These are phyloP conservation scores for Phenacoccus solenopsis DNA, from an alignment of 1,140 invertebrate genomes.

Conservation along the genomic window DNA sequence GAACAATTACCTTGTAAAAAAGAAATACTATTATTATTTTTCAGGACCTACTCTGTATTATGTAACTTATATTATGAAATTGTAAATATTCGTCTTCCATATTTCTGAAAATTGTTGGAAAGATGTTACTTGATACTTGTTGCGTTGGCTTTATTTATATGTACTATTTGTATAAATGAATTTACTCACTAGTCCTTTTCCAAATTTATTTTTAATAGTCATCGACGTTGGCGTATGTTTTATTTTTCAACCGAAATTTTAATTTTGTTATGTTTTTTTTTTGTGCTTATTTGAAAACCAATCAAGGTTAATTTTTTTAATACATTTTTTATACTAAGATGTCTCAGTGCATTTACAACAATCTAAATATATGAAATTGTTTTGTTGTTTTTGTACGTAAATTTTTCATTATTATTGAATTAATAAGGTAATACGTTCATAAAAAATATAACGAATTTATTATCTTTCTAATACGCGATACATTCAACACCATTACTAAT, in stretches of 20 bases:
- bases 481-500: slow-evolving; percentile 34
- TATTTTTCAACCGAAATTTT: neutral
- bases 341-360: neutral
- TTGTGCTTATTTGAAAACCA: neutral
- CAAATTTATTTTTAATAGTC: neutral
- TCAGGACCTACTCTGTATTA: neutral
- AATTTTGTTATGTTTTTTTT: neutral
- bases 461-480: no score
- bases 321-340: neutral
- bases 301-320: no score
- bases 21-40: neutral
- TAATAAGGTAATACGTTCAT: no score
- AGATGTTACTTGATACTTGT: neutral
- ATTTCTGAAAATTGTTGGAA: neutral
- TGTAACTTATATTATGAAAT: neutral
- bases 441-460: no score
- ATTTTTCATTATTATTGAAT: no score
- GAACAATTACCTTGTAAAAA: slow-evolving; percentile 19
- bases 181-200: no score
- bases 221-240: neutral
- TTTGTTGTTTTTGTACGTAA: slow-evolving; percentile 5
- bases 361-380: slow-evolving; percentile 18
- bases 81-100: neutral
- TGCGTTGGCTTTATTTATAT: no score
- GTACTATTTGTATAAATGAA: no score